These are phyloP conservation scores for fruit fly (Drosophila melanogaster) DNA, from an alignment of 1,140 invertebrate genomes.

Conservation along the genomic window DNA sequence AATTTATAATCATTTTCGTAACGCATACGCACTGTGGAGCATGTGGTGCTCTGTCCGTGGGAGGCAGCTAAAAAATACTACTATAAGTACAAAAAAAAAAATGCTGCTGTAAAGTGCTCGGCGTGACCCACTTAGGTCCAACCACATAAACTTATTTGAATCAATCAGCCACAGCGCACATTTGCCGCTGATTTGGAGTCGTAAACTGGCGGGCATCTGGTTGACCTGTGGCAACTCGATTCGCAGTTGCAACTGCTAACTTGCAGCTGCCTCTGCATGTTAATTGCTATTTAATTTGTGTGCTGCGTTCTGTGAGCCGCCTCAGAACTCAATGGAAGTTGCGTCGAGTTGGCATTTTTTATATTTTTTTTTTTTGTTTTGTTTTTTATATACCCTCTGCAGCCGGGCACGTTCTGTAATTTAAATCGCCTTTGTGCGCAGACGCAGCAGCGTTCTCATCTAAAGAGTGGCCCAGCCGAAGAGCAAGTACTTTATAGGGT, in stretches of 20 bases:
- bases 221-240: conserved; percentile 53
- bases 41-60: conserved; percentile 59
- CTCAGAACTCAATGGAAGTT: conserved; percentile 60
- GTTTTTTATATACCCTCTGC: conserved; percentile 26
- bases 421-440: conserved; percentile 76
- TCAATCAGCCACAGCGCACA: conserved; percentile 74
- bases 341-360: conserved; percentile 30
- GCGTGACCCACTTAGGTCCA: conserved; percentile 35
- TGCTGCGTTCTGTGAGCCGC: conserved; percentile 16
- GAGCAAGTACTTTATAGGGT: conserved; percentile 60
- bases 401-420: conserved; percentile 76
- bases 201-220: conserved; percentile 53
- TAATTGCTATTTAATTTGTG: conserved; percentile 80
- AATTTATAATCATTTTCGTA: conserved; percentile 80
- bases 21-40: conserved; percentile 74
- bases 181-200: conserved; percentile 76
- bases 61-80: conserved; percentile 45
- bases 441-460: conserved; percentile 46
- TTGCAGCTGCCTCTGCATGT: conserved; percentile 62
- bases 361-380: neutral
- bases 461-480: conserved; percentile 3
- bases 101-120: conserved; percentile 50
- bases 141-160: conserved; percentile 66
- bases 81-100: conserved; percentile 24
- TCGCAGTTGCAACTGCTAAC: conserved; percentile 35